phyloP scores from a whole-genome alignment of 1,140 invertebrate species.

The Ostrea denselamellosa region DNA sequence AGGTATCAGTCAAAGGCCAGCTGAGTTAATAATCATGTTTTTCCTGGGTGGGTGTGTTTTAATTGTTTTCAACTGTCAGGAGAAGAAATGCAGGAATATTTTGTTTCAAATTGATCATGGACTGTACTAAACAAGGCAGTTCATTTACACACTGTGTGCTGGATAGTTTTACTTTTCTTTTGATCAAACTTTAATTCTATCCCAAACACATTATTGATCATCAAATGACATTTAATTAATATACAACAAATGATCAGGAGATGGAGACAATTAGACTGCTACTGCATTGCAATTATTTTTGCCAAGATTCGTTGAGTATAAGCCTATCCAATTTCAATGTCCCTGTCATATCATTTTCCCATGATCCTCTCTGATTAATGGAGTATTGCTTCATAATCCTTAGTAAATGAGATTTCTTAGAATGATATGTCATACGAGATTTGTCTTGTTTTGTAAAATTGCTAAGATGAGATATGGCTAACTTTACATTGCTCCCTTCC shows the following conservation, averaged over 20 bases:
- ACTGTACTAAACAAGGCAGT: no score
- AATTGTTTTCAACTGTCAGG: no score
- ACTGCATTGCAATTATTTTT: not conserved
- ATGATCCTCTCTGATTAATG: conserved; percentile 30
- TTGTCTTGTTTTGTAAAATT: conserved; percentile 12
- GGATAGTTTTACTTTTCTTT: no score
- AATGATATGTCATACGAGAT: not conserved
- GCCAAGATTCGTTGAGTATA: not conserved
- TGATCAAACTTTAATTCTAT: no score
- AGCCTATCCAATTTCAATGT: conserved; percentile 9
- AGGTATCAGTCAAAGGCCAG: no score
- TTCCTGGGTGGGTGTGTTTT: no score
- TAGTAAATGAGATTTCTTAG: not conserved
- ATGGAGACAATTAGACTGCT: not conserved
- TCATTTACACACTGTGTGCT: no score
- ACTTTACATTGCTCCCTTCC: not conserved
- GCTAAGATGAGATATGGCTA: not conserved
- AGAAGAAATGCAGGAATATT: no score
- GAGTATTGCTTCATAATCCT: not conserved
- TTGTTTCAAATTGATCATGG: no score
- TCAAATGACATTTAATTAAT: not conserved
- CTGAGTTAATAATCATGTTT: no score
- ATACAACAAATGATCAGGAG: not conserved
- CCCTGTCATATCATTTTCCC: conserved; percentile 3
- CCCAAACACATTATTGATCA: not conserved